A percentile compares a stretch with the other conserved stretches of the same genome.
These are phyloP conservation scores for Xenotilapia flavipinnis DNA, from an alignment of 2,113 vertebrate species.

Conservation along the genomic window DNA sequence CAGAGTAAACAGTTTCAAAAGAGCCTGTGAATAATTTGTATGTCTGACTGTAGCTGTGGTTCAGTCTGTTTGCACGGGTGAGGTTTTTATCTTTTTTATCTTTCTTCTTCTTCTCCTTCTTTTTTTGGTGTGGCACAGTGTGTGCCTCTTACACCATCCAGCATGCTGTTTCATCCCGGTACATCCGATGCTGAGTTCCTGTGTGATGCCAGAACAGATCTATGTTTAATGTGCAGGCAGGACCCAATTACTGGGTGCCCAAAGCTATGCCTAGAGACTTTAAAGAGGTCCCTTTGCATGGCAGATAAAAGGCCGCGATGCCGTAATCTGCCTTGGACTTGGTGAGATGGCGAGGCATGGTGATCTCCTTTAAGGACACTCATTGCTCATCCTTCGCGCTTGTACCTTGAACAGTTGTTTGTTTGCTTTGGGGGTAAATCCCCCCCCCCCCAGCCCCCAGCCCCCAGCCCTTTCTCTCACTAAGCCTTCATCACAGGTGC, in stretches of 20 bases:
- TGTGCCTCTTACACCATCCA: conserved; percentile 16
- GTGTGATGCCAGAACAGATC: conserved; percentile 38
- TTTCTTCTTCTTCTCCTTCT: background rate
- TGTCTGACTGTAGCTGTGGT: background rate
- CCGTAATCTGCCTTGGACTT: background rate
- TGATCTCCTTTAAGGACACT: background rate
- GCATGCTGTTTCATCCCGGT: conserved; percentile 39
- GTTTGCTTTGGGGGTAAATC: background rate
- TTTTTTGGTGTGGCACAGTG: background rate
- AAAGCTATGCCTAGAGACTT: conserved; percentile 10
- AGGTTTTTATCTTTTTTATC: background rate
- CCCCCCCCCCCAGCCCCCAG: background rate
- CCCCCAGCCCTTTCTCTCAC: background rate
- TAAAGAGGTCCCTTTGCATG: background rate
- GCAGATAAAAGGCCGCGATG: background rate
- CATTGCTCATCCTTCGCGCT: background rate
- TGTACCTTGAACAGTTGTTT: background rate
- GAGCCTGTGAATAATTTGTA: conserved; percentile 37
- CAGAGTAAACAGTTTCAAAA: conserved; percentile 38
- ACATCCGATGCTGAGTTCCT: conserved; percentile 5
- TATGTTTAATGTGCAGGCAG: conserved; percentile 34
- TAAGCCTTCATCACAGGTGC: conserved; percentile 12
- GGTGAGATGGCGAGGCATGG: background rate
- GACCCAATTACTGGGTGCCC: conserved; percentile 31
- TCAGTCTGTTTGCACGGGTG: conserved; percentile 13